Evolutionary conservation across 2,888 invertebrate genomes (phyloP).

Genomic region (Physocephala rufipes): DNA sequence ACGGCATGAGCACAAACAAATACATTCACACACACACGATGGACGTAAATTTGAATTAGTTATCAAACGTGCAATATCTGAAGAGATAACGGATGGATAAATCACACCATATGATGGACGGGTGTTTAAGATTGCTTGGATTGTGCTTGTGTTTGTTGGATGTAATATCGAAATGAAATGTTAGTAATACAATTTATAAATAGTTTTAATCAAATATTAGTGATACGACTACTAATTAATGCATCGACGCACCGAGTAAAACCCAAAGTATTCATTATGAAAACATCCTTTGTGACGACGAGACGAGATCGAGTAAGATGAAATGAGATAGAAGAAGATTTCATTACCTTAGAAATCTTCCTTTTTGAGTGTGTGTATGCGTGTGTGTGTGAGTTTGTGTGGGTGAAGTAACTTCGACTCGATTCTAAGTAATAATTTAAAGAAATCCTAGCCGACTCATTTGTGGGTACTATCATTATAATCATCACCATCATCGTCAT

Average conservation of each 20-base stretch:
- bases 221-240: not conserved
- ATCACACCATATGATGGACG: not conserved
- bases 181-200: conserved; percentile 52
- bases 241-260: conserved; percentile 28
- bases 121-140: not conserved
- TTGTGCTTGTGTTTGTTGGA: not conserved
- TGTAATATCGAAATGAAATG: conserved; percentile 32
- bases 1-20: conserved; percentile 21
- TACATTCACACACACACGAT: not conserved
- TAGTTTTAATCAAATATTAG: conserved; percentile 37
- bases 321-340: too few species aligned
- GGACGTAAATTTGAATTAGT: conserved; percentile 24
- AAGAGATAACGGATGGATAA: conserved; percentile 21
- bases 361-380: too few species aligned
- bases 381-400: too few species aligned
- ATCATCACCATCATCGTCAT: not conserved
- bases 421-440: too few species aligned
- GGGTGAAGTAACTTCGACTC: too few species aligned
- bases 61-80: conserved; percentile 30
- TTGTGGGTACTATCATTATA: too few species aligned
- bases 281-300: too few species aligned
- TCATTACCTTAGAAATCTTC: too few species aligned
- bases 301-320: too few species aligned
- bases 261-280: not conserved
- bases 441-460: too few species aligned